Evolutionary conservation across 2,888 invertebrate species (phyloP).

Genomic region (Aspidiotus destructor): DNA sequence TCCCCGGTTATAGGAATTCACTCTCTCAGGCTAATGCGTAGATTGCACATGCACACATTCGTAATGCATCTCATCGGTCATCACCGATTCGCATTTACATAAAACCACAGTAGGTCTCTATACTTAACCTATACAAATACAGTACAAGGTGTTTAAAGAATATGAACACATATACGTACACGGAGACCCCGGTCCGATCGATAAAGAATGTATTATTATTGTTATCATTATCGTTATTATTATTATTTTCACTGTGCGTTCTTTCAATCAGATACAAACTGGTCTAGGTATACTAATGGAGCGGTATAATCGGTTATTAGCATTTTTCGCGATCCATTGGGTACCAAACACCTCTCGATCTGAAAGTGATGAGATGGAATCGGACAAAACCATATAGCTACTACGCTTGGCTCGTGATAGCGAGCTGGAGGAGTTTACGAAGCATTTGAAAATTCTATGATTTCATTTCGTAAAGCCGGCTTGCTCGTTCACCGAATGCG

Average conservation of each 20-base stretch:
- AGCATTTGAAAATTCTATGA: too few relatives aligned
- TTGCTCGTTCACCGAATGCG: too few relatives aligned
- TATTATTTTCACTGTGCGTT: background rate
- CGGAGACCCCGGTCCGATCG: background rate
- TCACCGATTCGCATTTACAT: background rate
- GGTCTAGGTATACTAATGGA: background rate
- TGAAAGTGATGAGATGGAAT: too few relatives aligned
- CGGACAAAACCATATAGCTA: too few relatives aligned
- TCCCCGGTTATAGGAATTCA: too few relatives aligned
- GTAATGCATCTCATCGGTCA: background rate
- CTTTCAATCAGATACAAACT: background rate
- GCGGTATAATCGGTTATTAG: background rate
- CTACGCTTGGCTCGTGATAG: too few relatives aligned
- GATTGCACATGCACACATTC: too few relatives aligned
- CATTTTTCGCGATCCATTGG: background rate
- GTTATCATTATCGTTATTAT: too few relatives aligned
- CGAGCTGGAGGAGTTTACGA: too few relatives aligned
- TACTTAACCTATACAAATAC: background rate
- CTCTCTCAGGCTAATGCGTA: too few relatives aligned
- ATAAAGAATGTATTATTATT: background rate
- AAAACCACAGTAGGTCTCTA: background rate
- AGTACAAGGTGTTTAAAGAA: slow-evolving; percentile 2
- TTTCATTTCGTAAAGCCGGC: too few relatives aligned
- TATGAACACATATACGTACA: background rate
- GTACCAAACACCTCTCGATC: background rate